Evolutionary conservation across 2,888 invertebrate species (phyloP).

Genomic region (Macrosiphum euphorbiae): DNA sequence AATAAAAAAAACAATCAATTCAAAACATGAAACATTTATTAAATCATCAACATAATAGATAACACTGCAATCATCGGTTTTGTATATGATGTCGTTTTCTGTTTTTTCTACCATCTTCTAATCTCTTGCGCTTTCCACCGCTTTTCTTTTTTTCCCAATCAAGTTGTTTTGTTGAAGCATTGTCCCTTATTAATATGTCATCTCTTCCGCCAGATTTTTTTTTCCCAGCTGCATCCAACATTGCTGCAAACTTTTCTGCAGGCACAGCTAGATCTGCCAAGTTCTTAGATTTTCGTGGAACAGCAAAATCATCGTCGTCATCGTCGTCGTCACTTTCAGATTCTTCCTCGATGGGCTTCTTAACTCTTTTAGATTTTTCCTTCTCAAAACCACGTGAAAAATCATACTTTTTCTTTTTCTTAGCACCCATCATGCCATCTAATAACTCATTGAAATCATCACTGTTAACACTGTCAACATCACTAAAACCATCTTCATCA

Average conservation of each 20-base stretch:
- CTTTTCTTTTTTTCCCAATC: conserved; percentile 81
- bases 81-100: conserved; percentile 40
- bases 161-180: conserved; percentile 81
- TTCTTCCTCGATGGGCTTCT: conserved; percentile 56
- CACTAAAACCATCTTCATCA: conserved; percentile 75
- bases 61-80: conserved; percentile 11
- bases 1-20: conserved; percentile 53
- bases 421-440: conserved; percentile 72
- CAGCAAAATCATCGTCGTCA: conserved; percentile 56
- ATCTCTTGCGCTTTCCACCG: conserved; percentile 56
- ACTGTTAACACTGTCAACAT: conserved; percentile 81
- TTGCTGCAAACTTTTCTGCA: conserved; percentile 89
- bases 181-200: conserved; percentile 81
- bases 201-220: conserved; percentile 79
- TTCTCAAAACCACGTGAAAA: conserved; percentile 72
- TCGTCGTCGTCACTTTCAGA: conserved; percentile 56
- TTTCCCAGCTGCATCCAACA: conserved; percentile 86
- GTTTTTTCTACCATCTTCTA: conserved; percentile 60
- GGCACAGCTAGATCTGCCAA: conserved; percentile 79
- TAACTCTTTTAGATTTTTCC: conserved; percentile 68
- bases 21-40: conserved; percentile 50
- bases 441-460: conserved; percentile 83
- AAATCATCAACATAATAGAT: conserved; percentile 37
- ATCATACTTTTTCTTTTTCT: conserved; percentile 75
- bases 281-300: conserved; percentile 59